A percentile compares a stretch with the other conserved stretches of the same genome.
Conservation (phyloP, 2,888 invertebrate species). For the Hemithea aestivaria region DNA sequence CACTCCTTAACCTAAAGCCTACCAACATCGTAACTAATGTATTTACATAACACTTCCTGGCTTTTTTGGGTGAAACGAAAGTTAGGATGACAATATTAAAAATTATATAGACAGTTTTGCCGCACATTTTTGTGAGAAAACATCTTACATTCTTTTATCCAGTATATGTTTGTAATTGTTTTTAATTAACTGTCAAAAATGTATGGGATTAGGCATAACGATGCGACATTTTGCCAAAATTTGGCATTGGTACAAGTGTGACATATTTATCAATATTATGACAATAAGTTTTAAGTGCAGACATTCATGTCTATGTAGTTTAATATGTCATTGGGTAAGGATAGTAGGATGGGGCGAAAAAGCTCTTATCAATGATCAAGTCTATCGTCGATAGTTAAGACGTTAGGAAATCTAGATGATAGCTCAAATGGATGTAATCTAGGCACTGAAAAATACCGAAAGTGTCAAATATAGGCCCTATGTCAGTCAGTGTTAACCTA, state of each 20-base stretch:
- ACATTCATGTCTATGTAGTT: no score
- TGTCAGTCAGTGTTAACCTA: not conserved
- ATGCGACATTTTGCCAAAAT: no score
- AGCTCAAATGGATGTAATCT: conserved; percentile 27
- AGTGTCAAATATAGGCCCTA: conserved; percentile 7
- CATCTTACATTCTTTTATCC: no score
- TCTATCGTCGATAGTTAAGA: conserved; percentile 26
- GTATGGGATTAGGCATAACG: no score
- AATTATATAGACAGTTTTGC: conserved; percentile 4
- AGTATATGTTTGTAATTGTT: no score
- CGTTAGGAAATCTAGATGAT: conserved; percentile 21
- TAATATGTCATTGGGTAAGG: conserved; percentile 31
- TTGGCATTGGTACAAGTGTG: no score
- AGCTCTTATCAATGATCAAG: conserved; percentile 74
- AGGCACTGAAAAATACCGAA: conserved; percentile 9
- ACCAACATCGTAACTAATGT: conserved; percentile 62
- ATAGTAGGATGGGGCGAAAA: conserved; percentile 57
- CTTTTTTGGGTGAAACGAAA: conserved; percentile 42
- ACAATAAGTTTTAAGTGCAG: no score
- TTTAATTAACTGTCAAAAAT: no score
- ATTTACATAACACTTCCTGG: conserved; percentile 76
- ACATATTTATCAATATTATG: no score
- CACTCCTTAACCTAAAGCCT: conserved; percentile 61
- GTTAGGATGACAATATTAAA: conserved; percentile 26
- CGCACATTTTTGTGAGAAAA: no score